Base-by-base conservation (phyloP, 30 jellyfish, hydroid and myxozoan genomes). In the Morbakka virulenta region DNA sequence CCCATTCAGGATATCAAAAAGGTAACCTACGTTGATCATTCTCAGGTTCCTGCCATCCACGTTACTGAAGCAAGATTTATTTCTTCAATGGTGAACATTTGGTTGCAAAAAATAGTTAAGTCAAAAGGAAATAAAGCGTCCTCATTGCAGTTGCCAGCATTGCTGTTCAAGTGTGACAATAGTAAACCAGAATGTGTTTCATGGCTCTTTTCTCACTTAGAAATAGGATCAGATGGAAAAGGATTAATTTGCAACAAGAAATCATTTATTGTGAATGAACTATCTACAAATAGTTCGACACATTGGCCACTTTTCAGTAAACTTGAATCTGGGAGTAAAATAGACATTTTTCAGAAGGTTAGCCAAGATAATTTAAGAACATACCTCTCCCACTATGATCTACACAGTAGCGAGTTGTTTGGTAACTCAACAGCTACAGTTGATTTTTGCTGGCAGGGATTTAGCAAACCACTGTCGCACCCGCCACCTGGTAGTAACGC, bases 401-500 rank as follows among this genome's bases (percentile, higher is more conserved):
- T 82, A 1, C 81, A 50, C 11, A 73, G 81, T 17, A 67, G 85
- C 33, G 66, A 25, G 36, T 25, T 32, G 2, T n/a, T n/a, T n/a
- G 78, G 71, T 1, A 35, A 51, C 24, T 52, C 74, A 12, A 30
- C 17, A 52, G 62, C 72, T 41, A 28, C 62, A 4, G 26, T 82
- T 14, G 94, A 82, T n/a, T 64, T 82, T 41, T 72, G 85, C 6
- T 82, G 94, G 94, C 74, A 61, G 27, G 94, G 72, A 9, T 22
- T 51, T 17, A 67, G 85, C 25, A 62, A 61, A 2, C 86, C 86
- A 4, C 9, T 24, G 24, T 51, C 63, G 28, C 86, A 77, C 1
- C 86, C 86, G 30, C 94, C 94, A 13, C 51, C 66, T 2, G 26
- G 85, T 1, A 81, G 85, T 13, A 83, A 82, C 29, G 72, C 94